Percentiles rank a stretch among this genome's conserved stretches.
Evolutionary conservation across 37 sponge, comb jelly and placozoan species (phyloP).

Genomic region (Haliclona indistincta): DNA sequence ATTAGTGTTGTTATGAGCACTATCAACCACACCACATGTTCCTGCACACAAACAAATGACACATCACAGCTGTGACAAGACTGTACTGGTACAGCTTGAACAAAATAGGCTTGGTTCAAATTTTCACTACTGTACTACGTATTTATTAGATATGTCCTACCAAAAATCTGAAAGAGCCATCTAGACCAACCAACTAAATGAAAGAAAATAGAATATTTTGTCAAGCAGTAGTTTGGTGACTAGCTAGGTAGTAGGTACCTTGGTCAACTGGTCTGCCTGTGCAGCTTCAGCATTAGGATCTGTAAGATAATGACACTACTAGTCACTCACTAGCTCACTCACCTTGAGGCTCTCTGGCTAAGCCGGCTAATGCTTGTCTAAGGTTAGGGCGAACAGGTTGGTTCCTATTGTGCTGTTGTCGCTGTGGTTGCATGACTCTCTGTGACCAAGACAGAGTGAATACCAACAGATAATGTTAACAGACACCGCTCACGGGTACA

Average conservation of each 20-base stretch:
- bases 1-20: conserved; percentile 64
- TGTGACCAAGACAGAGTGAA: too few species aligned
- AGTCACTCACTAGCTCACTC: not conserved
- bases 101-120: not conserved
- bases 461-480: too few species aligned
- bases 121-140: too few species aligned
- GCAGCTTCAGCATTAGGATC: conserved; percentile 11
- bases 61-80: not conserved
- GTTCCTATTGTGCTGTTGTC: too few species aligned
- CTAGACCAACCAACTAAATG: conserved; percentile 83
- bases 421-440: too few species aligned
- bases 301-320: too few species aligned
- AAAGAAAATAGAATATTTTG: conserved; percentile 9
- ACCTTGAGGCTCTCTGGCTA: conserved; percentile 73
- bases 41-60: conserved; percentile 36
- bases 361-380: conserved; percentile 71
- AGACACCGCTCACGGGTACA: conserved; percentile 27
- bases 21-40: conserved; percentile 90
- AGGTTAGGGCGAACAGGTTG: conserved; percentile 52
- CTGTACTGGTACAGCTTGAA: not conserved
- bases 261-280: conserved; percentile 3
- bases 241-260: conserved; percentile 1
- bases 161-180: conserved; percentile 86
- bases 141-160: conserved; percentile 44
- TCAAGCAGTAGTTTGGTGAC: not conserved